These are phyloP conservation scores for Lerista edwardsae DNA, from an alignment of 2,797 vertebrate species.

Conservation along the genomic window DNA sequence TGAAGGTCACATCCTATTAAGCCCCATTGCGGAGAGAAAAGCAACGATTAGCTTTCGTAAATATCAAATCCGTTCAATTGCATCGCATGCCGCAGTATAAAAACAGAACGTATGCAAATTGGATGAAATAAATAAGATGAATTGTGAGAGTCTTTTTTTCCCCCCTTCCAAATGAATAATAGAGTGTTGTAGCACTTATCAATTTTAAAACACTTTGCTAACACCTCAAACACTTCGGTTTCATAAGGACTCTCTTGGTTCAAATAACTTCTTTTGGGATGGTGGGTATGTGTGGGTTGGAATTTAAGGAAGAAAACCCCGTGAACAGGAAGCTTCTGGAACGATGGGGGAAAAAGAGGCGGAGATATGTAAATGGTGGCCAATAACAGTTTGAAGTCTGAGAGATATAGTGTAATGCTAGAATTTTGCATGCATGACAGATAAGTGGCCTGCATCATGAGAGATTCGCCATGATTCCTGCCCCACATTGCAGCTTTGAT, in stretches of 20 bases:
- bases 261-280: conserved; percentile 19
- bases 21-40: conserved; percentile 31
- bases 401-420: background rate
- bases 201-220: conserved; percentile 37
- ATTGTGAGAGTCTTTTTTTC: conserved; percentile 28
- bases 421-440: background rate
- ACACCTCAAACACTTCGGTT: background rate
- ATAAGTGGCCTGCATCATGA: background rate
- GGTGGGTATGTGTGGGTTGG: background rate
- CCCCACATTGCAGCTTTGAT: too few relatives aligned
- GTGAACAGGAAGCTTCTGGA: background rate
- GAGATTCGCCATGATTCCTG: too few relatives aligned
- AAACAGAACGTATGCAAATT: conserved; percentile 30
- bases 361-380: background rate
- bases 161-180: conserved; percentile 26
- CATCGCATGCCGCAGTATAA: conserved; percentile 37
- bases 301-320: conserved; percentile 5
- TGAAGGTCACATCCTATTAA: conserved; percentile 34
- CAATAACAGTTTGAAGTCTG: background rate
- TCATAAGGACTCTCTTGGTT: conserved; percentile 20
- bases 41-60: conserved; percentile 39
- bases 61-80: conserved; percentile 47
- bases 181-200: conserved; percentile 29
- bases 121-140: conserved; percentile 49
- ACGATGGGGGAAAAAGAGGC: background rate